Conservation (phyloP, 2,113 vertebrate genomes). For the Panthera tigris region DNA sequence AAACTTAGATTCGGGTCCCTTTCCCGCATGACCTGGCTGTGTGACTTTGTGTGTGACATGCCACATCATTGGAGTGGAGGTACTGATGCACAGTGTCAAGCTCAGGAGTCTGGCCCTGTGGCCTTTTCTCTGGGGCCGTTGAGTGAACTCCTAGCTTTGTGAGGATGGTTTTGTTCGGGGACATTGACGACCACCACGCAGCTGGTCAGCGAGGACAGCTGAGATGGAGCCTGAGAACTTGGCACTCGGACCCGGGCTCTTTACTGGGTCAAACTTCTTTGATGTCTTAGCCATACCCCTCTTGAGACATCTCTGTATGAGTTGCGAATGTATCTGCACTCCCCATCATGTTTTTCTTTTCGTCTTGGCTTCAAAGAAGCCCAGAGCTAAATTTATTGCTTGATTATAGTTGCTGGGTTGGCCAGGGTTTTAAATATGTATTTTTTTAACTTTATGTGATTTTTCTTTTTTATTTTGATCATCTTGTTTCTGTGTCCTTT, state of each 20-base stretch:
- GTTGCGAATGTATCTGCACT: slow-evolving; percentile 13
- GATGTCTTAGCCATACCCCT: not conserved
- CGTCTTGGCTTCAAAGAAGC: slow-evolving; percentile 66
- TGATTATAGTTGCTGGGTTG: slow-evolving; percentile 46
- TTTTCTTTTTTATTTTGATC: slow-evolving; percentile 23
- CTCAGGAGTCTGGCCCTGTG: not conserved
- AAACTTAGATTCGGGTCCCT: accelerated
- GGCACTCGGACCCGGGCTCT: not conserved
- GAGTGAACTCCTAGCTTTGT: not conserved
- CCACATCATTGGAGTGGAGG: too few species aligned
- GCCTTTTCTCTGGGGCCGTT: not conserved
- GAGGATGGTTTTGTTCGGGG: not conserved
- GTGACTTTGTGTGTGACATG: not conserved
- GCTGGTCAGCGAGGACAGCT: not conserved
- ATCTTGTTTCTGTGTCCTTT: slow-evolving; percentile 52
- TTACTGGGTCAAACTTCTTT: not conserved
- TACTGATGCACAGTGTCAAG: accelerated
- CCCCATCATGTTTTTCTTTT: slow-evolving; percentile 61
- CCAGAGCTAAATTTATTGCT: slow-evolving; percentile 62
- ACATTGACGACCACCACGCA: accelerated
- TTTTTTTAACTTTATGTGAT: not conserved
- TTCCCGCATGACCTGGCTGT: not conserved
- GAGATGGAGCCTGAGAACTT: not conserved
- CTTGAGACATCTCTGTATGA: not conserved
- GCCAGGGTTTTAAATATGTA: slow-evolving; percentile 39